These are phyloP conservation scores for Trisateles emortualis DNA, from an alignment of 2,888 invertebrate genomes.

Conservation along the genomic window DNA sequence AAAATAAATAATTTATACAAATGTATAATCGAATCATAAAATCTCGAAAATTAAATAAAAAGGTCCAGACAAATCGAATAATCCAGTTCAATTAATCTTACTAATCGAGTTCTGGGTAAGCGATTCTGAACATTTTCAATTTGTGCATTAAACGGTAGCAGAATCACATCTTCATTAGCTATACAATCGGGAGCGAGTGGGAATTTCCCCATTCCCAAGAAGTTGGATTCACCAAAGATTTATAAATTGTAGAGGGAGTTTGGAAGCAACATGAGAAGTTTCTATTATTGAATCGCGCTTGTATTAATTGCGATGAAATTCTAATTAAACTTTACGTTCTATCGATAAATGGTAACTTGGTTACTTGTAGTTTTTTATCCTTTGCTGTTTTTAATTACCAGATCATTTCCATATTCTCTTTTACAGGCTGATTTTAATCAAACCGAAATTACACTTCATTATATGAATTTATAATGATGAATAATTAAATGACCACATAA, in stretches of 20 bases:
- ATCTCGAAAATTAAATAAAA: constrained; percentile 45
- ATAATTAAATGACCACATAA: too few species aligned
- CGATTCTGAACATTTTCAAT: constrained; percentile 67
- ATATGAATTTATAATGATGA: too few species aligned
- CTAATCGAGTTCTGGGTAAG: constrained; percentile 49
- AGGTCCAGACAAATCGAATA: constrained; percentile 46
- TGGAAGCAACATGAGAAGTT: constrained; percentile 38
- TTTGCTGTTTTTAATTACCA: not conserved
- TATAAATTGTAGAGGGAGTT: constrained; percentile 46
- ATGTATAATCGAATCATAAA: constrained; percentile 32
- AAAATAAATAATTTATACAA: constrained; percentile 31
- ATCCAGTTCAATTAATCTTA: constrained; percentile 56
- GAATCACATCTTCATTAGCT: constrained; percentile 72
- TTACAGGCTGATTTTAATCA: too few species aligned
- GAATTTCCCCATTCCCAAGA: constrained; percentile 65
- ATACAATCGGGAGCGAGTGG: constrained; percentile 67
- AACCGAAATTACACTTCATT: too few species aligned
- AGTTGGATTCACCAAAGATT: constrained; percentile 50
- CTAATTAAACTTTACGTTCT: constrained; percentile 41
- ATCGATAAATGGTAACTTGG: constrained; percentile 14
- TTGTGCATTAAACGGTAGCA: constrained; percentile 61
- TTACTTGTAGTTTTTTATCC: not conserved
- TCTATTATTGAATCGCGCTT: constrained; percentile 38
- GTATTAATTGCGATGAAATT: constrained; percentile 47
- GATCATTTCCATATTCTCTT: not conserved